Conservation (phyloP, 2,113 vertebrate genomes). For the Neoarius graeffei region DNA sequence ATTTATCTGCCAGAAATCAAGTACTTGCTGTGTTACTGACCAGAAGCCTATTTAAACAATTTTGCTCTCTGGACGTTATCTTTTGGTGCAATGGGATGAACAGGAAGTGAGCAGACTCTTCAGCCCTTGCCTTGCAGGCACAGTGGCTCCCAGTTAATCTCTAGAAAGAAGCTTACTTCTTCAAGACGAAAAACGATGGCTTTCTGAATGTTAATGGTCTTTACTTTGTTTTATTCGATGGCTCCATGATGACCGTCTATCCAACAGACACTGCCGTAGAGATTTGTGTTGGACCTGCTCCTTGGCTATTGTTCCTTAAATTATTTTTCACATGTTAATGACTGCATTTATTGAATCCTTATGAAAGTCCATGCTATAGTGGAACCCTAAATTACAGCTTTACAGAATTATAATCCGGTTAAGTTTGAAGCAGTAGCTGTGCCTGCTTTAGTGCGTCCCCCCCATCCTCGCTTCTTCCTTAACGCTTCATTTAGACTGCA, state of each 20-base stretch:
- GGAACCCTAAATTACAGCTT: conserved; percentile 18
- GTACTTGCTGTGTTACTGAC: neutral
- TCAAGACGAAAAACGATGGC: neutral
- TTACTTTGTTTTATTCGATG: conserved; percentile 7
- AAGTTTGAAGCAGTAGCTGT: conserved; percentile 3
- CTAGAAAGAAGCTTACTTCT: neutral
- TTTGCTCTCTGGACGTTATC: neutral
- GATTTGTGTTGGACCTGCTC: conserved; percentile 40
- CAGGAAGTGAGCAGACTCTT: conserved; percentile 2
- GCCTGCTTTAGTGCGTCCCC: neutral
- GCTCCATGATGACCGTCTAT: neutral
- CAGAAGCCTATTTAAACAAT: neutral
- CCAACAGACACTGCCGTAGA: conserved; percentile 7
- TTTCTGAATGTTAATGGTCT: conserved; percentile 8
- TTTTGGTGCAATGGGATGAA: neutral
- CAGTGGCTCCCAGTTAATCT: neutral
- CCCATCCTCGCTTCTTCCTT: neutral
- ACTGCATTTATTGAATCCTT: conserved; percentile 46
- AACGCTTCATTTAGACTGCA: conserved; percentile 36
- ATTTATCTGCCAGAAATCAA: neutral
- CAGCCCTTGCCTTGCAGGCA: conserved; percentile 4
- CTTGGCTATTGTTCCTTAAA: conserved; percentile 27
- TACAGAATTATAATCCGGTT: conserved; percentile 24
- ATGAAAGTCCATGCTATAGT: conserved; percentile 33
- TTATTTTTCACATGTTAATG: conserved; percentile 43